These are phyloP conservation scores for Isurus oxyrinchus DNA, from an alignment of 2,113 vertebrate genomes.

Conservation along the genomic window DNA sequence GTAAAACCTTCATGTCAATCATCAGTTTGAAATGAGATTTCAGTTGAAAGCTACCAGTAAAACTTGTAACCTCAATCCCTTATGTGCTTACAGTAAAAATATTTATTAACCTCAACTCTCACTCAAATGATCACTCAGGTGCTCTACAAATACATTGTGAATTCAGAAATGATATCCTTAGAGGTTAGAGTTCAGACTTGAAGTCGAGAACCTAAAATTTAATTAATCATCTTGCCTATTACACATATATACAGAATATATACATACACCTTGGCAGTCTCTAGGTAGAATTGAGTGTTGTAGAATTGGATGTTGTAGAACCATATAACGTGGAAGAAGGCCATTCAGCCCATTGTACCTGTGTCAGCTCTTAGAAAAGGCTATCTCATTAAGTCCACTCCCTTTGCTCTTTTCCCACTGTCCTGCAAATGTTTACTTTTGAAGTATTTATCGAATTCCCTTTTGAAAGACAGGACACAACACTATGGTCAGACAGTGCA, in stretches of 20 bases:
- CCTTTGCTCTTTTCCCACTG: neutral
- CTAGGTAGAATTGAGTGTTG: neutral
- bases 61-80: neutral
- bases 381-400: neutral
- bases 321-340: neutral
- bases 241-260: neutral
- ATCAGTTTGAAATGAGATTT: conserved; percentile 5
- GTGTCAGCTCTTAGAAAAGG: neutral
- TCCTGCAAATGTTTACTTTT: neutral
- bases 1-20: conserved; percentile 6
- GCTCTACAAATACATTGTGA: neutral
- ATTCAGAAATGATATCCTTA: neutral
- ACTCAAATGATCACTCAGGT: neutral
- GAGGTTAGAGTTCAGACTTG: neutral
- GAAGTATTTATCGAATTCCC: neutral
- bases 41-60: neutral
- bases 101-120: neutral
- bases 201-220: neutral
- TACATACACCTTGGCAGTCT: neutral
- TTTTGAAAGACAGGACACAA: neutral
- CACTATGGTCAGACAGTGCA: neutral
- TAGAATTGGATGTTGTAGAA: neutral
- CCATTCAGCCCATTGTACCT: neutral
- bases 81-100: neutral
- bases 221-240: neutral